phyloP scores from a whole-genome alignment of 2,888 invertebrate genomes.

The Trypoxylon attenuatum region DNA sequence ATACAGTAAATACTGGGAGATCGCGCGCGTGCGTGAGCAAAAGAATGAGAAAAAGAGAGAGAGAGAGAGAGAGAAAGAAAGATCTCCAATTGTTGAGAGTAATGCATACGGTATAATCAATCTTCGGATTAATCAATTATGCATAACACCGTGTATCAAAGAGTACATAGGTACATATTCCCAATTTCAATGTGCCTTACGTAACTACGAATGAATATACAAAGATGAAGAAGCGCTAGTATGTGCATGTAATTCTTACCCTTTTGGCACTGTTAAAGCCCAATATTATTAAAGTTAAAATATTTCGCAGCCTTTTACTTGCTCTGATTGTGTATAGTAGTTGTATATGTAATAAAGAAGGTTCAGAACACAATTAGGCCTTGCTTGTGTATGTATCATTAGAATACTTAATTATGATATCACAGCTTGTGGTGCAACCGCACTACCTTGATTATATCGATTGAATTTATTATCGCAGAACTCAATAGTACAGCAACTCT shows the following conservation, averaged over 20 bases:
- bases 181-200: slow-evolving; percentile 49
- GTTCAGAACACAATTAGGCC: slow-evolving; percentile 40
- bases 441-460: slow-evolving; percentile 2
- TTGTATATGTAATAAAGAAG: slow-evolving; percentile 10
- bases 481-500: background rate
- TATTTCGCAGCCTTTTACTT: slow-evolving; percentile 33
- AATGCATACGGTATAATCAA: slow-evolving; percentile 34
- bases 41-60: too few species aligned
- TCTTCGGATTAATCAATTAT: slow-evolving; percentile 33
- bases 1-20: too few species aligned
- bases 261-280: slow-evolving; percentile 65
- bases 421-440: slow-evolving; percentile 33
- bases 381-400: slow-evolving; percentile 17
- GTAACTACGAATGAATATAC: slow-evolving; percentile 48
- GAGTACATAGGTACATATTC: slow-evolving; percentile 41
- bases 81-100: too few species aligned
- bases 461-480: slow-evolving; percentile 12
- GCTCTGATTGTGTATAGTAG: slow-evolving; percentile 34
- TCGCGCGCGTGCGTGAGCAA: too few species aligned
- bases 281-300: slow-evolving; percentile 48
- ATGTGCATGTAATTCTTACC: slow-evolving; percentile 39
- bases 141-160: slow-evolving; percentile 36
- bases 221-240: slow-evolving; percentile 50
- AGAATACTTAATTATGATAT: slow-evolving; percentile 27
- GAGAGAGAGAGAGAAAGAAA: too few species aligned